A percentile compares a stretch with the other conserved stretches of the same genome.
Evolutionary conservation across 2,888 invertebrate genomes (phyloP).

Genomic region (Agonum fuliginosum): DNA sequence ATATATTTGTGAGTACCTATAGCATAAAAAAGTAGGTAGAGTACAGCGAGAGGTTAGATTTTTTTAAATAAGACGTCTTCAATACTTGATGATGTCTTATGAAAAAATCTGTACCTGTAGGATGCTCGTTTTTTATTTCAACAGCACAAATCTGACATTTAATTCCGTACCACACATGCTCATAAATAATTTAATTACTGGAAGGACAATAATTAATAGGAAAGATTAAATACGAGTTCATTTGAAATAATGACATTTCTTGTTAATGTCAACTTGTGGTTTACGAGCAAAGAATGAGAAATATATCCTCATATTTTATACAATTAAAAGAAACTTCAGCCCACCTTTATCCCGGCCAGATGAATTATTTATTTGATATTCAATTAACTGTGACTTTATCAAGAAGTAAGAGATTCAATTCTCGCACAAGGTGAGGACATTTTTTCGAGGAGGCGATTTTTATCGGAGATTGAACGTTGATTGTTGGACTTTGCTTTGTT

Average conservation of each 20-base stretch:
- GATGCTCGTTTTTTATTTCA: slow-evolving; percentile 20
- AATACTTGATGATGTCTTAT: no score
- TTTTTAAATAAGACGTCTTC: no score
- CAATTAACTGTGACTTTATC: slow-evolving; percentile 18
- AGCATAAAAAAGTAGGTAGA: no score
- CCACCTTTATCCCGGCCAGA: slow-evolving; percentile 5
- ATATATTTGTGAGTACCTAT: no score
- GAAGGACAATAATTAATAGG: slow-evolving; percentile 29
- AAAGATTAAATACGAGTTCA: slow-evolving; percentile 8
- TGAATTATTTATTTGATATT: slow-evolving; percentile 40
- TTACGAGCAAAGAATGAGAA: not conserved
- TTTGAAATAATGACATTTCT: slow-evolving; percentile 41
- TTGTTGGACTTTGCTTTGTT: not conserved
- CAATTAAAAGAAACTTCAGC: slow-evolving; percentile 16
- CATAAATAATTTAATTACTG: slow-evolving; percentile 43
- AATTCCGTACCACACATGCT: slow-evolving; percentile 14
- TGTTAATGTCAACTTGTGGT: slow-evolving; percentile 24
- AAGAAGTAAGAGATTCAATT: not conserved
- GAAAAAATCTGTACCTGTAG: no score
- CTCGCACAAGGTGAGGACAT: slow-evolving; percentile 29
- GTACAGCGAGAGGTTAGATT: no score
- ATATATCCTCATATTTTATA: slow-evolving; percentile 22
- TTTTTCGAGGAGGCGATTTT: slow-evolving; percentile 6
- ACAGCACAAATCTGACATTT: slow-evolving; percentile 5
- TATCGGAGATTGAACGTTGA: no score